Evolutionary conservation across 2,888 invertebrate genomes (phyloP).

Genomic region (Hipparchia sbordonii): DNA sequence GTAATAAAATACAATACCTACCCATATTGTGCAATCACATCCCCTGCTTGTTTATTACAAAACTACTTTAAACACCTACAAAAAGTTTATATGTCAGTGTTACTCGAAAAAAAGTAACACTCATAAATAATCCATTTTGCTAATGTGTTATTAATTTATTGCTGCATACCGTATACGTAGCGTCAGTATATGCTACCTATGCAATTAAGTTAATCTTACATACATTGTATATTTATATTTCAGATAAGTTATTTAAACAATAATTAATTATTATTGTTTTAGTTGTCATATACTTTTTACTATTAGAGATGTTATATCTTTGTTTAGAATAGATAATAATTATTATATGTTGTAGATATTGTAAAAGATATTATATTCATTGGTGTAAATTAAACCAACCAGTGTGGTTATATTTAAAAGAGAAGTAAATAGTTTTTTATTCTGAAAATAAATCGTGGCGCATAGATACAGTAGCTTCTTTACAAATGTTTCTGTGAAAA

Average conservation of each 20-base stretch:
- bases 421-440: neutral
- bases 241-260: conserved; percentile 1
- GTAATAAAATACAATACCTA: too few species aligned
- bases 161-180: neutral
- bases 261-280: neutral
- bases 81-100: too few species aligned
- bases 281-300: conserved; percentile 2
- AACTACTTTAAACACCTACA: too few species aligned
- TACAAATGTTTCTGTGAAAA: too few species aligned
- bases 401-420: neutral
- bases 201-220: neutral
- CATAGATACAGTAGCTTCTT: too few species aligned
- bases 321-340: neutral
- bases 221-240: neutral
- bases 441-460: neutral
- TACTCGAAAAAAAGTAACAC: too few species aligned
- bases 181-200: neutral
- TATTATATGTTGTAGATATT: conserved; percentile 1
- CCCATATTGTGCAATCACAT: too few species aligned
- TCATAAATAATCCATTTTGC: neutral
- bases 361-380: conserved; percentile 3
- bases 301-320: neutral
- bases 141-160: neutral
- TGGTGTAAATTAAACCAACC: neutral
- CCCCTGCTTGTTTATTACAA: too few species aligned